Conservation (phyloP, 2,797 vertebrate species). For the Todus mexicanus region DNA sequence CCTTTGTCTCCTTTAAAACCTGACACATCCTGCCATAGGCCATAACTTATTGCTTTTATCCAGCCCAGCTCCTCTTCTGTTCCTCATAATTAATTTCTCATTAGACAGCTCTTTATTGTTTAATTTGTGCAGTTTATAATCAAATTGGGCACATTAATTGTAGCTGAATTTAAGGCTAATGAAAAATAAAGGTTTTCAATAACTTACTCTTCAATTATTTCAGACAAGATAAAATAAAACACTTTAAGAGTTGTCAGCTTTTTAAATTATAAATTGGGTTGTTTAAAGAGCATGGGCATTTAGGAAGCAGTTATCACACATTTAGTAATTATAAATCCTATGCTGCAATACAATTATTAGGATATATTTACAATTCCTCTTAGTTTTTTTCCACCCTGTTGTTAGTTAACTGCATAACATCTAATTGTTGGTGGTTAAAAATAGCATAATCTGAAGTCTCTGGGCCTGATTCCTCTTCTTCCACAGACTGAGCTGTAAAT, state of each 20-base stretch:
- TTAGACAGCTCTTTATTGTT: conserved; percentile 99
- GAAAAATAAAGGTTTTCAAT: conserved; percentile 93
- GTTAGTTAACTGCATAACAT: conserved; percentile 50
- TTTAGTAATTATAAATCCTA: conserved; percentile 88
- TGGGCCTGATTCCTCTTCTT: background rate
- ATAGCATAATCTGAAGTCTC: conserved; percentile 1
- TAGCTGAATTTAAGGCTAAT: conserved; percentile 89
- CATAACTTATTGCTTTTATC: conserved; percentile 87
- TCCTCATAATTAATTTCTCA: conserved; percentile 99
- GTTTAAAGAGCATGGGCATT: conserved; percentile 84
- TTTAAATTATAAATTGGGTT: conserved; percentile 87
- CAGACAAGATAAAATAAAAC: conserved; percentile 86
- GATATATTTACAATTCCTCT: conserved; percentile 76
- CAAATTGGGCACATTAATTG: conserved; percentile 99
- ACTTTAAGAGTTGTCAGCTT: conserved; percentile 79
- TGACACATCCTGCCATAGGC: conserved; percentile 84
- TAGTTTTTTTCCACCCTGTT: conserved; percentile 35
- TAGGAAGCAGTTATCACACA: conserved; percentile 87
- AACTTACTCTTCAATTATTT: conserved; percentile 85
- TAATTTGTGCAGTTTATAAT: conserved; percentile 99
- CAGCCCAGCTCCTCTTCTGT: conserved; percentile 84
- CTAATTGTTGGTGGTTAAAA: conserved; percentile 49
- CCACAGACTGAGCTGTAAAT: background rate
- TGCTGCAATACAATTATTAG: conserved; percentile 79
- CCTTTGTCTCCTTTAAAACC: conserved; percentile 91